Conservation (phyloP, 2,888 invertebrate species). For the Apamea anceps region DNA sequence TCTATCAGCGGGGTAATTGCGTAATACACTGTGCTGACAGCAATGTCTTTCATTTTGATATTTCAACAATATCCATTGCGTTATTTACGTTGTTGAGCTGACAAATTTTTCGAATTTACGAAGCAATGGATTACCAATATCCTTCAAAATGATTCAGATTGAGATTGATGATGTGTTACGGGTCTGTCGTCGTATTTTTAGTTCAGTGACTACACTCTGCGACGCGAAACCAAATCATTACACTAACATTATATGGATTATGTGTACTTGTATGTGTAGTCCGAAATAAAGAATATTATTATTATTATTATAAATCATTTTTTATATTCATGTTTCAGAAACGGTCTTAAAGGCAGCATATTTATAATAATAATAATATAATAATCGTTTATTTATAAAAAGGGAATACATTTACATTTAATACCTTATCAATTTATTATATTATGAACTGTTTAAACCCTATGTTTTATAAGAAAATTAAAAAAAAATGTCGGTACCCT, state of each 20-base stretch:
- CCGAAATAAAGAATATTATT: too few species aligned
- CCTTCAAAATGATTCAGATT: not conserved
- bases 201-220: too few species aligned
- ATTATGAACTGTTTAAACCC: not conserved
- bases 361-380: too few species aligned
- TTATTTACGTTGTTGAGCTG: not conserved
- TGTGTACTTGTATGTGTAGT: too few species aligned
- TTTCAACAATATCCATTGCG: not conserved
- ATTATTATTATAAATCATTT: too few species aligned
- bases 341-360: not conserved
- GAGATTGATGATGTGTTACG: not conserved
- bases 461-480: slow-evolving; percentile 8
- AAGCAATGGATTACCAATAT: not conserved
- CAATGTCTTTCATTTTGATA: not conserved
- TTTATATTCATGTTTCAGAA: not conserved
- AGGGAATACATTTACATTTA: too few species aligned
- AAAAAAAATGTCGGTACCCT: slow-evolving; percentile 31
- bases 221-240: not conserved
- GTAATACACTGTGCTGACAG: too few species aligned
- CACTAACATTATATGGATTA: too few species aligned
- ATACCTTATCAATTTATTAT: too few species aligned
- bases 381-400: too few species aligned
- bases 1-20: not conserved
- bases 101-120: not conserved
- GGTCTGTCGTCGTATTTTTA: not conserved